These are phyloP conservation scores for Catonia carolina DNA, from an alignment of 2,888 invertebrate genomes.

Conservation along the genomic window DNA sequence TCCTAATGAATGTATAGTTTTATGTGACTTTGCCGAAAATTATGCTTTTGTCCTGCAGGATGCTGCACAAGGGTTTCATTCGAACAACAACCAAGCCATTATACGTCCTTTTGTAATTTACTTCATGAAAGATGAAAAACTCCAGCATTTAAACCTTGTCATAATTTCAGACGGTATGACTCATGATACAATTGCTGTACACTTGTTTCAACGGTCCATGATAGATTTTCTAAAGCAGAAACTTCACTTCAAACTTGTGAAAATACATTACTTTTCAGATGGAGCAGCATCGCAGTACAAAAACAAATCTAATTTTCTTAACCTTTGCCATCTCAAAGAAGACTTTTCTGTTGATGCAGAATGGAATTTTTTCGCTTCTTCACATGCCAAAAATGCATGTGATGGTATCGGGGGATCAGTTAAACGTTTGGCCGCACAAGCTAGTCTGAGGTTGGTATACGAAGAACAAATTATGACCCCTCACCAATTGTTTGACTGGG, in stretches of 20 bases:
- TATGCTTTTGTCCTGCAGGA: conserved; percentile 20
- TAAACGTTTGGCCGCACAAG: conserved; percentile 28
- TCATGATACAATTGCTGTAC: conserved; percentile 9
- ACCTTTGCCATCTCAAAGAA: conserved; percentile 30
- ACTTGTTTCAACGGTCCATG: conserved; percentile 1
- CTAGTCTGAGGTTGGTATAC: conserved; percentile 19
- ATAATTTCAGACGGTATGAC: conserved; percentile 5
- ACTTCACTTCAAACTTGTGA: neutral
- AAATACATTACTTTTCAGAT: conserved; percentile 30
- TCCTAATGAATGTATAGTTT: neutral
- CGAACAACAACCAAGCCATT: neutral
- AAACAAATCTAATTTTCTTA: conserved; percentile 33
- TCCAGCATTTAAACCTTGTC: neutral
- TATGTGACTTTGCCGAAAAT: conserved; percentile 19
- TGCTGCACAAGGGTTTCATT: conserved; percentile 18
- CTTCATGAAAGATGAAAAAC: neutral
- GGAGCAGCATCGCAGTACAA: conserved; percentile 35
- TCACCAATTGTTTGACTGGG: conserved; percentile 9
- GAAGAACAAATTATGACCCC: conserved; percentile 13
- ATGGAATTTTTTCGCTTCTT: conserved; percentile 27
- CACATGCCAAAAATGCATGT: conserved; percentile 26
- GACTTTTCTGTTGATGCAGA: conserved; percentile 22
- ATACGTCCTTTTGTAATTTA: conserved; percentile 13
- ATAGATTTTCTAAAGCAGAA: neutral
- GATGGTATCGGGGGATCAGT: conserved; percentile 28